Conservation (phyloP, 64 coral and sea anemone genomes). For the Montipora foliosa region DNA sequence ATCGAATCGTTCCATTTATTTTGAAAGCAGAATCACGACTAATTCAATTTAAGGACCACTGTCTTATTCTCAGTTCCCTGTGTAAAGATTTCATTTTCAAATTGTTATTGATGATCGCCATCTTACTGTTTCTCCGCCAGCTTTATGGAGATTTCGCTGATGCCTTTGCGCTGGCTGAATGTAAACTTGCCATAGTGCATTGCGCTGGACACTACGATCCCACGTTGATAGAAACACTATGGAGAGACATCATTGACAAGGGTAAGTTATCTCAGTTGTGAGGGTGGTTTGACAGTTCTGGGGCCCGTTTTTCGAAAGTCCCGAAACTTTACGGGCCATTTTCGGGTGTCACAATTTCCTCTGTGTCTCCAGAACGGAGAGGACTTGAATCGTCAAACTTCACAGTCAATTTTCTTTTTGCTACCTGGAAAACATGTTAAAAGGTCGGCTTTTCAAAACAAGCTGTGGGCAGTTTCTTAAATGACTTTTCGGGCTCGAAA, state of each 20-base stretch:
- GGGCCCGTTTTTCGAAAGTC: too few species aligned
- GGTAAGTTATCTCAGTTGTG: slow-evolving; percentile 55
- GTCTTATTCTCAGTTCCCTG: neutral
- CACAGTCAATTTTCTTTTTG: too few species aligned
- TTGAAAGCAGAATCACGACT: too few species aligned
- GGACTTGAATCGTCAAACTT: too few species aligned
- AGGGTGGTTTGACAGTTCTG: neutral
- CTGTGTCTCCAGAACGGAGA: too few species aligned
- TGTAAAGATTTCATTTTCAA: neutral
- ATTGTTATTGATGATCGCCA: neutral
- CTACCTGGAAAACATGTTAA: too few species aligned
- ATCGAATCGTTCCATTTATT: too few species aligned
- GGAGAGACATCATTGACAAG: slow-evolving; percentile 87
- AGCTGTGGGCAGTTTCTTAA: too few species aligned
- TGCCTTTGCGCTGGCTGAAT: slow-evolving; percentile 85
- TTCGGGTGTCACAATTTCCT: too few species aligned
- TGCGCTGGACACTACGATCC: slow-evolving; percentile 98
- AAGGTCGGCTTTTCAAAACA: too few species aligned
- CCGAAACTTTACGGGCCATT: too few species aligned
- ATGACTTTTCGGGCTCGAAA: too few species aligned
- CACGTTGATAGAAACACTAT: slow-evolving; percentile 88
- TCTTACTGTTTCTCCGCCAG: slow-evolving; percentile 39
- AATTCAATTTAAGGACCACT: neutral
- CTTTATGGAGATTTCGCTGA: slow-evolving; percentile 99
- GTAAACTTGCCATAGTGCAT: slow-evolving; percentile 98